Conservation (phyloP, 2,113 vertebrate genomes). For the Vidua macroura region DNA sequence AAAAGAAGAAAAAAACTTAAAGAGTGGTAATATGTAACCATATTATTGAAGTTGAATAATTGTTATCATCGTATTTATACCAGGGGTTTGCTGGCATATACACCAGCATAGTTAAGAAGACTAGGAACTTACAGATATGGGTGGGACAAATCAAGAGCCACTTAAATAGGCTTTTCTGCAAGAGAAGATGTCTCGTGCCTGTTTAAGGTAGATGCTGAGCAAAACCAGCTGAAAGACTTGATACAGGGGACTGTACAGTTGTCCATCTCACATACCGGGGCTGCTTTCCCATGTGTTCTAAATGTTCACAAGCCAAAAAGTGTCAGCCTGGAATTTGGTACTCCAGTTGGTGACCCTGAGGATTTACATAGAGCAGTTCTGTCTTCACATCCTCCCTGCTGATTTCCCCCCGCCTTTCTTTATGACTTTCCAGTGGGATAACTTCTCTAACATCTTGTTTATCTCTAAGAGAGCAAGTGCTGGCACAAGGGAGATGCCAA, state of each 20-base stretch:
- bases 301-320: background rate
- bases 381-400: background rate
- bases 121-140: background rate
- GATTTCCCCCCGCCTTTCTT: background rate
- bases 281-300: background rate
- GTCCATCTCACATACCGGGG: background rate
- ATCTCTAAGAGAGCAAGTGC: background rate
- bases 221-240: background rate
- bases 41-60: background rate
- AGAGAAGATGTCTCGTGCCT: background rate
- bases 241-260: background rate
- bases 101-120: background rate
- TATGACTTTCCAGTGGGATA: background rate
- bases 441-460: background rate
- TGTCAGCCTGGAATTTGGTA: background rate
- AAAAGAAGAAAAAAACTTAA: background rate
- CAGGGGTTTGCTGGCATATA: background rate
- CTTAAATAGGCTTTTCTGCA: background rate
- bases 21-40: background rate
- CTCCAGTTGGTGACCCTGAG: background rate
- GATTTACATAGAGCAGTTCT: background rate
- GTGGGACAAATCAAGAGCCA: background rate
- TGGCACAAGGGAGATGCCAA: background rate
- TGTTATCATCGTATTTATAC: background rate
- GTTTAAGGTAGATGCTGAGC: background rate